Percentiles rank a stretch among this genome's conserved stretches.
These are phyloP conservation scores for Drosophila sp. DNA, from an alignment of 1,140 invertebrate species.

Conservation along the genomic window DNA sequence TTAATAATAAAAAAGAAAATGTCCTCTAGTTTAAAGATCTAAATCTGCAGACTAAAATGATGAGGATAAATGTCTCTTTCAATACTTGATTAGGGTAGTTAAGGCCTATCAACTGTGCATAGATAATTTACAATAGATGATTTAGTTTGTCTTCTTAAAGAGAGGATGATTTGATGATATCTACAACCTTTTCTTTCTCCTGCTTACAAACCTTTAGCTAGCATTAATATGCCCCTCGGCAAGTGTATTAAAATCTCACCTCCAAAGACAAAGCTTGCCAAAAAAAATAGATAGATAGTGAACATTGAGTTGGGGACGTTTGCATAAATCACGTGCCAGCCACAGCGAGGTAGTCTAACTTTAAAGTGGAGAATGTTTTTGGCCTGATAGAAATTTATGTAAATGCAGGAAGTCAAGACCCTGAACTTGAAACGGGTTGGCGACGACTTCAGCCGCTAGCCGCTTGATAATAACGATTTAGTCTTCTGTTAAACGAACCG, in stretches of 20 bases:
- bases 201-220: no score
- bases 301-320: slow-evolving; percentile 29
- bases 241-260: not conserved
- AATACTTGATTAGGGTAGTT: no score
- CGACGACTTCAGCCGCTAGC: slow-evolving; percentile 32
- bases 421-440: slow-evolving; percentile 70
- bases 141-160: no score
- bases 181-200: no score
- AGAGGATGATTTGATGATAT: no score
- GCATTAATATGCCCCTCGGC: not conserved
- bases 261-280: not conserved
- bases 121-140: no score
- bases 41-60: no score
- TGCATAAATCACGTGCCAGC: slow-evolving; percentile 72
- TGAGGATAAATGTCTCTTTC: no score
- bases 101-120: no score
- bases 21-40: no score
- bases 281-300: slow-evolving; percentile 16
- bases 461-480: slow-evolving; percentile 27
- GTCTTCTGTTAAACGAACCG: slow-evolving; percentile 54
- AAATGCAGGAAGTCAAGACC: slow-evolving; percentile 60
- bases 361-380: slow-evolving; percentile 43
- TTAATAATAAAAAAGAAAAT: no score
- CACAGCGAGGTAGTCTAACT: slow-evolving; percentile 25
- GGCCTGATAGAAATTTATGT: slow-evolving; percentile 69